A percentile compares a stretch with the other conserved stretches of the same genome.
These are phyloP conservation scores for Parapristionchus giblindavisi DNA, from an alignment of 2,888 invertebrate genomes.

Conservation along the genomic window DNA sequence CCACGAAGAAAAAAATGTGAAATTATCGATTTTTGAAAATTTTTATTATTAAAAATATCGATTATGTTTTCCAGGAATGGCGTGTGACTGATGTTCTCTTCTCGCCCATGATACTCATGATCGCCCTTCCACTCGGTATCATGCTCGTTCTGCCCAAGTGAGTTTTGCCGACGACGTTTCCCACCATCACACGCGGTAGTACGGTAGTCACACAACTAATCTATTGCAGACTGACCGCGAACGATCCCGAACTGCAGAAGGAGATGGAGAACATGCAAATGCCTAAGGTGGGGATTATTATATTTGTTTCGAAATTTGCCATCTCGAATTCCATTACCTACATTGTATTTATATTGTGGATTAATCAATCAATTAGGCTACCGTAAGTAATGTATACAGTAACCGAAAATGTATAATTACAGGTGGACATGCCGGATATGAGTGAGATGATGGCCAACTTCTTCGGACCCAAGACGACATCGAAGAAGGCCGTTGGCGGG, in stretches of 20 bases:
- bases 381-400: neutral
- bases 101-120: slow-evolving; percentile 84
- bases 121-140: slow-evolving; percentile 58
- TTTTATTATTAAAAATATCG: neutral
- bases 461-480: slow-evolving; percentile 75
- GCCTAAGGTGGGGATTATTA: slow-evolving; percentile 50
- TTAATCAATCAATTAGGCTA: neutral
- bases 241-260: slow-evolving; percentile 93
- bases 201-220: neutral
- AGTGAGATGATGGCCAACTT: slow-evolving; percentile 90
- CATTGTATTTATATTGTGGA: neutral
- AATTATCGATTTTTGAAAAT: too few relatives aligned
- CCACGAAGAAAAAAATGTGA: too few relatives aligned
- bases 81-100: slow-evolving; percentile 92
- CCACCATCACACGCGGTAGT: neutral
- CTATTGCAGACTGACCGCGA: slow-evolving; percentile 78
- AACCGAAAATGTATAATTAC: neutral
- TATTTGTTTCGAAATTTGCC: neutral
- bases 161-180: neutral
- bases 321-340: neutral
- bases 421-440: slow-evolving; percentile 84
- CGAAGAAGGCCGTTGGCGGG: slow-evolving; percentile 53
- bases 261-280: slow-evolving; percentile 65
- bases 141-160: slow-evolving; percentile 60
- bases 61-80: slow-evolving; percentile 80